Evolutionary conservation across 2,797 vertebrate genomes (phyloP), one percentile per base, ranked within the genome.

Genomic region (Erethizon dorsatum): DNA sequence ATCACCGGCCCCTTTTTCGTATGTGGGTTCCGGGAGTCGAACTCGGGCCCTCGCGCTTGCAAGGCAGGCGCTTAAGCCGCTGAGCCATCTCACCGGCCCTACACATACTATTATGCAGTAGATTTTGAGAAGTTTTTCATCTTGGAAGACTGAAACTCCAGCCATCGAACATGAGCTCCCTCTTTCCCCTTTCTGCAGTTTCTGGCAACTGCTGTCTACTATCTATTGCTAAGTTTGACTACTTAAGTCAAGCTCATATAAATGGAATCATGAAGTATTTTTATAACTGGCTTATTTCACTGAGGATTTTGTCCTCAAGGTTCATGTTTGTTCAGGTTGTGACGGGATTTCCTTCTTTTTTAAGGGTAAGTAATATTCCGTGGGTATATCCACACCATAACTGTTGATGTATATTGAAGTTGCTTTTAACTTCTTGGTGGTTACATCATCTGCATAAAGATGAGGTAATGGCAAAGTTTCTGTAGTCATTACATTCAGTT

Each of bases 281-380:
- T n/a, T 63, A n/a, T 71, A 41, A 63, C 18, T 78, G 41, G 2
- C 69, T 96, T 83, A n/a, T 87, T 73, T 73, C 69, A 41, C 37
- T 11, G 17, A 41, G 37, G 37, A 77, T 87, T 69, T 57, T 59
- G 45, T 87, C n/a, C 63, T 77, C 82, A 47, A 1, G 26, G 24
- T 87, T 87, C 15, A 26, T 77, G 50, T 15, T 56, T 77, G 50
- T 15, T 56, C 63, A 63, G 45, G 13, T 67, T 57, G 24, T 82
- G 41, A 67, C 31, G 31, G 14, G 45, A 54, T 67, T 93, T 77
- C 31, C 26, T 75, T 75, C 47, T 56, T 56, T 69, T 73, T 79
- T n/a, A 61, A 90, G n/a, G 12, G n/a, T 41, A 33, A 85, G n/a
- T 95, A 75, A 73, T 86, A 89, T 17, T 92, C 47, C 14, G 28